Evolutionary conservation across 2,797 vertebrate species (phyloP).

Genomic region (Melanogrammus aeglefinus): DNA sequence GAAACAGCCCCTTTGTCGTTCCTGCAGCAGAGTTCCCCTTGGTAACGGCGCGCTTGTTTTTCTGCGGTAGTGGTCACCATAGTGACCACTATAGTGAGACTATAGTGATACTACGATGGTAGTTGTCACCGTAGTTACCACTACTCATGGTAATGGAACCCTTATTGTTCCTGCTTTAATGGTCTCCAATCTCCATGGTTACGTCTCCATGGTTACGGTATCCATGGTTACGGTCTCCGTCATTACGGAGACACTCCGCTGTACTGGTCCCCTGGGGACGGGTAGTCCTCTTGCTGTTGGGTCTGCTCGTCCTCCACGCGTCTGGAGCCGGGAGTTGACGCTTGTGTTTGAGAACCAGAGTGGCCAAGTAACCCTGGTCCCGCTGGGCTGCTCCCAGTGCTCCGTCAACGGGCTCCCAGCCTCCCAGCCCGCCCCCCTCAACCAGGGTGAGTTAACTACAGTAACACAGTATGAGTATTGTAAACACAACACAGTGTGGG

Average conservation of each 20-base stretch:
- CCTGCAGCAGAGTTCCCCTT: no score
- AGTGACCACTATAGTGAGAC: no score
- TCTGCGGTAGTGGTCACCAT: no score
- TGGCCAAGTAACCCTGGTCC: slow-evolving; percentile 83
- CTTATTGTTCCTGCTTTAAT: not conserved
- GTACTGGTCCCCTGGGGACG: not conserved
- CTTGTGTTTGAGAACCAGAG: slow-evolving; percentile 86
- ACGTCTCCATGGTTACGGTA: not conserved
- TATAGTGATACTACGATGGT: no score
- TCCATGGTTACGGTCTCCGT: not conserved
- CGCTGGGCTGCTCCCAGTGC: slow-evolving; percentile 83
- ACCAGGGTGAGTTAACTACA: slow-evolving; percentile 81
- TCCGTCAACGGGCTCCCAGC: slow-evolving; percentile 89
- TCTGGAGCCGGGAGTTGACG: slow-evolving; percentile 91
- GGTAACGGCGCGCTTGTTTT: no score
- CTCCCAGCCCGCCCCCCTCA: slow-evolving; percentile 79
- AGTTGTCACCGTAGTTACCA: no score
- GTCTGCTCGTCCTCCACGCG: slow-evolving; percentile 96
- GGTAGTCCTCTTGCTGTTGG: not conserved
- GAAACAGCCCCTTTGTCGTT: no score
- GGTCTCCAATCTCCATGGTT: no score
- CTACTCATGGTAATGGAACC: no score
- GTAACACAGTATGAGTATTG: no score
- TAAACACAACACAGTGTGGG: not conserved
- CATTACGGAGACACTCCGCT: not conserved